Evolutionary conservation across 2,888 invertebrate genomes (phyloP).

Genomic region (Tinea pellionella): DNA sequence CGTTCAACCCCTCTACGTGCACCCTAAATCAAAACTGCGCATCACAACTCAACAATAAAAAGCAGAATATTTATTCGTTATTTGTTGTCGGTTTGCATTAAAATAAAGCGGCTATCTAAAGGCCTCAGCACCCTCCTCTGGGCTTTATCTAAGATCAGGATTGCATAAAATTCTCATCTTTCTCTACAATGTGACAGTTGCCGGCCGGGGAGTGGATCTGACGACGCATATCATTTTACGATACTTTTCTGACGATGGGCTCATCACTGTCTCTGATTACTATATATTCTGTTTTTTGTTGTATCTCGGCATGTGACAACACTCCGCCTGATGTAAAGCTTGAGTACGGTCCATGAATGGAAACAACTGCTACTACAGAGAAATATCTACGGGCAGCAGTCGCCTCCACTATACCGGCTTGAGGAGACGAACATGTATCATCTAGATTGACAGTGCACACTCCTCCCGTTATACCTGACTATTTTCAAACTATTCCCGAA

Average conservation of each 20-base stretch:
- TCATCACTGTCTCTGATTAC: neutral
- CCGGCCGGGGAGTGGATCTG: conserved; percentile 30
- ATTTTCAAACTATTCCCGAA: too few species aligned
- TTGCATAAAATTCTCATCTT: conserved; percentile 63
- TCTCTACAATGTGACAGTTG: conserved; percentile 49
- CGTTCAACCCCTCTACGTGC: conserved; percentile 43
- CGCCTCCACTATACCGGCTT: too few species aligned
- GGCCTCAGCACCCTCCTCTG: conserved; percentile 51
- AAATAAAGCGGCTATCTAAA: conserved; percentile 61
- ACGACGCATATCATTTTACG: conserved; percentile 50
- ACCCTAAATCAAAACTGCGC: conserved; percentile 60
- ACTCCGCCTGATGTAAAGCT: too few species aligned
- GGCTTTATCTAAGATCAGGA: conserved; percentile 61
- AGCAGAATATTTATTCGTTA: conserved; percentile 62
- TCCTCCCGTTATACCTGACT: too few species aligned
- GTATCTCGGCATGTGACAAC: too few species aligned
- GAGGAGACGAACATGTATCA: too few species aligned
- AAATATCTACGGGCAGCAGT: too few species aligned
- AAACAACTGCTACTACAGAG: too few species aligned
- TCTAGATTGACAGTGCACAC: too few species aligned
- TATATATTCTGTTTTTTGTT: too few species aligned
- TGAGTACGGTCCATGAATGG: too few species aligned
- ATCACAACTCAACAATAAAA: conserved; percentile 42
- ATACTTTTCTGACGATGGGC: neutral
- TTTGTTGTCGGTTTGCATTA: conserved; percentile 67